Conservation (phyloP, 1,140 invertebrate species). For the Drosophila erecta region DNA sequence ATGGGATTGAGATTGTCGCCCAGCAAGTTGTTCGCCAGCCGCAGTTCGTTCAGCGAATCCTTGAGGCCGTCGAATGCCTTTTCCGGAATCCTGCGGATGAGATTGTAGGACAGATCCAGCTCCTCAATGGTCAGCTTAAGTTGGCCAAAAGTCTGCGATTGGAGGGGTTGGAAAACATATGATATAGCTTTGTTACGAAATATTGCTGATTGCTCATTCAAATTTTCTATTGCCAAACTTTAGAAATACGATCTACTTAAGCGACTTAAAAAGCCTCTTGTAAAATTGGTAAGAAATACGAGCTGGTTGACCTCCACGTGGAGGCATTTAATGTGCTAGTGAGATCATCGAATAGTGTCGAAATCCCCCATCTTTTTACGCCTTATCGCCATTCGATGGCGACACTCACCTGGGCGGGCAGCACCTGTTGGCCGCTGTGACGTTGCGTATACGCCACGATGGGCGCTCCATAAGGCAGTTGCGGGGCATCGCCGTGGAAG, state of each 20-base stretch:
- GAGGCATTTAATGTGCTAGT: neutral
- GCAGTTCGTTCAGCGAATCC: constrained; percentile 89
- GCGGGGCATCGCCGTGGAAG: constrained; percentile 91
- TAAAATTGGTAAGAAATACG: neutral
- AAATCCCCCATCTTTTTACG: neutral
- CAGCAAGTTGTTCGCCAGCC: constrained; percentile 91
- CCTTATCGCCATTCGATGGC: neutral
- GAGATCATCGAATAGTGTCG: constrained; percentile 7
- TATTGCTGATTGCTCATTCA: no score
- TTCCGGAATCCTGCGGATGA: constrained; percentile 91
- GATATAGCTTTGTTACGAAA: neutral
- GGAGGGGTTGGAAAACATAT: neutral
- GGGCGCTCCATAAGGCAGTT: constrained; percentile 90
- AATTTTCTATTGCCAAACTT: neutral
- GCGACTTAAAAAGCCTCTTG: no score
- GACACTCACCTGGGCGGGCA: constrained; percentile 89
- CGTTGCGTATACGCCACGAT: constrained; percentile 91
- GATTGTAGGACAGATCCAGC: constrained; percentile 93
- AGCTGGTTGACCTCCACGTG: neutral
- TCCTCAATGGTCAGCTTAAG: constrained; percentile 88
- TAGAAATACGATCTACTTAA: no score
- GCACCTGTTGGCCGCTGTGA: constrained; percentile 90
- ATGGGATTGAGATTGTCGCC: constrained; percentile 96
- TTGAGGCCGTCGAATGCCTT: constrained; percentile 89
- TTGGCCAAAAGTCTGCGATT: constrained; percentile 86